Evolutionary conservation across 1,140 invertebrate genomes (phyloP), one percentile per base, ranked within the genome.

Genomic region (Diuraphis noxia): DNA sequence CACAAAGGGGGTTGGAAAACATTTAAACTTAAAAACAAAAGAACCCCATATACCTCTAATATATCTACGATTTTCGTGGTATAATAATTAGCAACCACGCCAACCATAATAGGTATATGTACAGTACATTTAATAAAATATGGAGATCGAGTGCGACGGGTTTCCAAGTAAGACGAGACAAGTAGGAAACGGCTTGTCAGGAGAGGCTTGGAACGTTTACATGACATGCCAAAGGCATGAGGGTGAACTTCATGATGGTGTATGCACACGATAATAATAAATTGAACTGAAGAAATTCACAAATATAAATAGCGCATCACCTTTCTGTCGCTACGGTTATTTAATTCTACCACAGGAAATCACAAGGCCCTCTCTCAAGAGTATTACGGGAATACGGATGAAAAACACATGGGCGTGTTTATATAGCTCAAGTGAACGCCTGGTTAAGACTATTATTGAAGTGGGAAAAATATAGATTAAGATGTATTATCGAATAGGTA

Each of bases 171-270:
- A 82, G 89, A 91, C 63, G 88, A 91, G 89, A 91, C 89, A 52
- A 79, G 89, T 91, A 91, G 89, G 89, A 81, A 91, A 91, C 89
- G 43, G 77, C 89, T 91, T 81, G 89, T 91, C 89, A 91, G 77
- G n/a, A 82, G 77, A 52, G 77, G 25, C 46, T 43, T 82, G 56
- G n/a, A 91, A 81, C 89, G 89, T 90, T 90, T 90, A 90, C 63
- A 77, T 81, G 89, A 91, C 89, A 49, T 91, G 34, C 72, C 89
- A 63, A 82, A 40, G 34, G 77, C 34, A 49, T 91, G 43, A 25
- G 72, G 43, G 72, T 82, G 89, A 49, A n/a, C 63, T 91, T 19
- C 34, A 79, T 40, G 77, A 30, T 52, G 89, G 34, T 38, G 25
- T 19, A n/a, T 43, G 63, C 30, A n/a, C 36, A 40, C 46, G 89